phyloP scores from a whole-genome alignment of 2,113 vertebrate species.

The Elaphurus davidianus region DNA sequence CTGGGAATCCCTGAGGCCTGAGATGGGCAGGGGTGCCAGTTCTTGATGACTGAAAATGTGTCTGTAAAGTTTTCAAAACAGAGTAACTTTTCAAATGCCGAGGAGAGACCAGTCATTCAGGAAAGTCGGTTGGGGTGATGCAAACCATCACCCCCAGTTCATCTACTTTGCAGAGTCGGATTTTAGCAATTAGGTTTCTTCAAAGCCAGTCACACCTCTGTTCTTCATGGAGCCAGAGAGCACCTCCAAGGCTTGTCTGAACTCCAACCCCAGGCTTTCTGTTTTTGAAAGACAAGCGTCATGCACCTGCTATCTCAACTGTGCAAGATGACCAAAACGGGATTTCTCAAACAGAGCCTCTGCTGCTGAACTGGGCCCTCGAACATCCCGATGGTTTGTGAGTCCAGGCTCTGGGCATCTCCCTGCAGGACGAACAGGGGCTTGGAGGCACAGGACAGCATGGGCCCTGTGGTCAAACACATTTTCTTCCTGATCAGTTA shows the following conservation, averaged over 20 bases:
- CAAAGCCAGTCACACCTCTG: not conserved
- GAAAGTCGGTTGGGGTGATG: not conserved
- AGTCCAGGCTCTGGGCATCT: not conserved
- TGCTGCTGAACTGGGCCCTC: not conserved
- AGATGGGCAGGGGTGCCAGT: not conserved
- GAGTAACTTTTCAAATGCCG: not conserved
- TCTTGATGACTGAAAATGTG: not conserved
- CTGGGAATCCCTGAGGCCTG: not conserved
- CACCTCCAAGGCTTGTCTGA: not conserved
- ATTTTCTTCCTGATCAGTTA: not conserved
- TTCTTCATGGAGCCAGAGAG: not conserved
- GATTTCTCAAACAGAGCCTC: not conserved
- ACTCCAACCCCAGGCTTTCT: not conserved
- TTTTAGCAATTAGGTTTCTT: not conserved
- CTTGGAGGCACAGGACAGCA: not conserved
- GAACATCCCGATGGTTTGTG: not conserved
- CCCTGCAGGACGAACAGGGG: not conserved
- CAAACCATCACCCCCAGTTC: not conserved
- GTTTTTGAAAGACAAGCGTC: not conserved
- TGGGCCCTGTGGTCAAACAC: not conserved
- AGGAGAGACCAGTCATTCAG: not conserved
- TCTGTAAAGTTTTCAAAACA: not conserved
- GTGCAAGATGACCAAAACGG: fast-evolving
- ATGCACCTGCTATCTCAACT: not conserved
- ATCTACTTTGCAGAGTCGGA: not conserved